phyloP scores from a whole-genome alignment of 2,888 invertebrate species.

The Andrena chrysosceles region DNA sequence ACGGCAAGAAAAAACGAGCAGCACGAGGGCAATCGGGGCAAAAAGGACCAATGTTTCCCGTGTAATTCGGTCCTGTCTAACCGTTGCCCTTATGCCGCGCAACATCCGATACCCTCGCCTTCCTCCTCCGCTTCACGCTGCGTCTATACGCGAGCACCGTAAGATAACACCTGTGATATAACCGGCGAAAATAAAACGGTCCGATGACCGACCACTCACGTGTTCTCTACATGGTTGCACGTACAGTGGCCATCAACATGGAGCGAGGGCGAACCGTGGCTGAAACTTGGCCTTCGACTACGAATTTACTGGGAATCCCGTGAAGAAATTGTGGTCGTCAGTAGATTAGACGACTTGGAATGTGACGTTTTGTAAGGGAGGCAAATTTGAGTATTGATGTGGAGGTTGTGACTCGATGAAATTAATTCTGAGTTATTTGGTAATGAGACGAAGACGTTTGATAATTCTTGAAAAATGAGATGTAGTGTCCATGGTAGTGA shows the following conservation, averaged over 20 bases:
- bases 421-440: neutral
- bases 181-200: conserved; percentile 70
- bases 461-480: no score
- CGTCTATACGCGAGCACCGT: conserved; percentile 63
- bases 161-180: conserved; percentile 77
- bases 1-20: conserved; percentile 15
- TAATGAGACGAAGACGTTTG: neutral
- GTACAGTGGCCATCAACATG: conserved; percentile 36
- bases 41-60: conserved; percentile 70
- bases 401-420: neutral
- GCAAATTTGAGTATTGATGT: no score
- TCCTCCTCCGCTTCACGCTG: conserved; percentile 49
- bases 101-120: conserved; percentile 77
- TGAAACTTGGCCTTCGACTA: neutral
- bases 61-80: conserved; percentile 76
- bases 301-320: conserved; percentile 9
- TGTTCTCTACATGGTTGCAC: conserved; percentile 36
- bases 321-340: neutral
- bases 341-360: neutral
- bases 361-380: neutral
- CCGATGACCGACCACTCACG: conserved; percentile 60
- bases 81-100: conserved; percentile 77
- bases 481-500: no score
- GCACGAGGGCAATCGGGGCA: conserved; percentile 34
- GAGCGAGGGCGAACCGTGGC: neutral